Base-by-base conservation (phyloP, 2,888 invertebrate species). In the Yponomeuta cagnagella region DNA sequence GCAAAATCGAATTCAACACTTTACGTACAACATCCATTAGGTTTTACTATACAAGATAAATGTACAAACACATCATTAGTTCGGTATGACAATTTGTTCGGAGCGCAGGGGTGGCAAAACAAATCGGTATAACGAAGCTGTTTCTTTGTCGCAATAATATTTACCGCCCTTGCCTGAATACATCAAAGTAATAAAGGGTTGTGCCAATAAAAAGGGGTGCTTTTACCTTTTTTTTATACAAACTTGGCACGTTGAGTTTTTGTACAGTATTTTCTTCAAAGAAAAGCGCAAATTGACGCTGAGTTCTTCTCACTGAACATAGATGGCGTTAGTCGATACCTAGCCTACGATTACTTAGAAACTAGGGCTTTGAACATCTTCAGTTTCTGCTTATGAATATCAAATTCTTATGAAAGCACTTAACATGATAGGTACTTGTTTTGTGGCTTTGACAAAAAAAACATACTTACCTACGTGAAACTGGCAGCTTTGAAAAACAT, bases 141-240 rank as follows among this genome's bases (percentile, higher is more conserved):
- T 72, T 88, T 83, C 81, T 84, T 82, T 83, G 81, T 80, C 79
- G 85, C 82, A 86, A 87, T 89, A 90, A 89, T 86, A 88, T 88
- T 88, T 89, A 83, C 83, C 90, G 88, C 89, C 90, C 90, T 88
- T 79, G 79, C 70, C 79, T 82, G 86, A 84, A 85, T 87, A 90
- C 89, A 91, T 91, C 90, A 92, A 91, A 90, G 89, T 86, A 89
- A 90, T 83, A 83, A 89, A 89, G 88, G 91, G 90, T 88, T 88
- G 84, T 82, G 81, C 80, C 82, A 79, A 86, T 82, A 80, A 23
- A 23, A 23, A 82, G 88, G 89, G 88, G 89, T 84, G 87, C 52
- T 15, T 58, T 82, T 81, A 79, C 85, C 85, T 86, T 87, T 84
- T 88, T 88, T 88, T 89, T 87, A 85, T 58, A 89, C 86, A 87